Conservation (phyloP, 2,888 invertebrate genomes). For the Druceiella hillmani region DNA sequence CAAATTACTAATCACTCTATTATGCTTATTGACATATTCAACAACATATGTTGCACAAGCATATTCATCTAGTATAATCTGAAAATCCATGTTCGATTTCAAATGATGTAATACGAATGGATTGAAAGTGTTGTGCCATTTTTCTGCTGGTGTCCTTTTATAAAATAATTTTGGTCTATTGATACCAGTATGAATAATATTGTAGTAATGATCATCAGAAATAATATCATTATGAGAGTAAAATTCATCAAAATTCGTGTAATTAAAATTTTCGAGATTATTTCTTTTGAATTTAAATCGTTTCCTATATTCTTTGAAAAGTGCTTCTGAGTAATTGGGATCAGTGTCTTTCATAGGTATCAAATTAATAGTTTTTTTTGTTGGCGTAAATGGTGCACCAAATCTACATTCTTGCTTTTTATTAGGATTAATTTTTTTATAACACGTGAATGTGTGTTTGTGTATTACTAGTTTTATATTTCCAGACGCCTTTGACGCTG, state of each 20-base stretch:
- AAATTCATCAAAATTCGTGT: conserved; percentile 26
- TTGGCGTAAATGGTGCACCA: conserved; percentile 29
- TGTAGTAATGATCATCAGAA: conserved; percentile 27
- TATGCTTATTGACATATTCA: conserved; percentile 34
- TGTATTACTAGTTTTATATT: conserved; percentile 28
- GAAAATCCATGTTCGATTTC: conserved; percentile 33
- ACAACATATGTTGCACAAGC: conserved; percentile 34
- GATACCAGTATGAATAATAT: conserved; percentile 28
- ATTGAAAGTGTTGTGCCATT: conserved; percentile 34
- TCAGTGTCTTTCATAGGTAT: conserved; percentile 28
- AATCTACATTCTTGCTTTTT: conserved; percentile 27
- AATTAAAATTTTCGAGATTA: conserved; percentile 27
- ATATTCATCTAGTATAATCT: conserved; percentile 34
- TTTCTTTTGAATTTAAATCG: conserved; percentile 21
- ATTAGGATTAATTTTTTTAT: conserved; percentile 26
- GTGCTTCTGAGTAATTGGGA: conserved; percentile 9
- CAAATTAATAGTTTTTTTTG: conserved; percentile 22
- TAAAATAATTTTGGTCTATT: conserved; percentile 30
- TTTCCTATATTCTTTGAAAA: conserved; percentile 23
- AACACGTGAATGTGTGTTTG: conserved; percentile 29
- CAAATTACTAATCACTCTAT: conserved; percentile 23
- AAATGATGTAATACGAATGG: conserved; percentile 30
- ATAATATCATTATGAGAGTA: conserved; percentile 26
- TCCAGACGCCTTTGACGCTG: conserved; percentile 27
- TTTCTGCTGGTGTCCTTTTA: conserved; percentile 30